A percentile compares a stretch with the other conserved stretches of the same genome.
These are phyloP conservation scores for Dipodomys spectabilis DNA, from an alignment of 2,113 vertebrate species.

Conservation along the genomic window DNA sequence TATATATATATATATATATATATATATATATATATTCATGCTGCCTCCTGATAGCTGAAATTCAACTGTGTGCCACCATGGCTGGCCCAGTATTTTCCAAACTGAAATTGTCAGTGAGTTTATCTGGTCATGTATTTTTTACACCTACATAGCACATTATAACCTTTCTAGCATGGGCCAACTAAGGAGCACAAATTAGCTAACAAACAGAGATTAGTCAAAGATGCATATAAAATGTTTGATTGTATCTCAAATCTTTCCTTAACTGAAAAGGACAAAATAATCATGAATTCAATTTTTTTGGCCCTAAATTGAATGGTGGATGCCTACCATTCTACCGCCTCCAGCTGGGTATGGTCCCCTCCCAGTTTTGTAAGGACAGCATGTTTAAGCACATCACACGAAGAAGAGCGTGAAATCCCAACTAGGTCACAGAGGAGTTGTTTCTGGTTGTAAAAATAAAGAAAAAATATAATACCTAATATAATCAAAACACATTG, in stretches of 20 bases:
- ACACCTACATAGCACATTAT: neutral
- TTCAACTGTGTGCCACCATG: no score
- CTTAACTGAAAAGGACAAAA: neutral
- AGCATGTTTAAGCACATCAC: slow-evolving; percentile 87
- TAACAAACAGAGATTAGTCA: slow-evolving; percentile 11
- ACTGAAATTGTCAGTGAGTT: neutral
- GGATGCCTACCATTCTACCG: slow-evolving; percentile 89
- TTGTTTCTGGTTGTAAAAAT: slow-evolving; percentile 89
- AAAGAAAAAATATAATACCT: slow-evolving; percentile 43
- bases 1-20: no score
- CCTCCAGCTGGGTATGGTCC: slow-evolving; percentile 90
- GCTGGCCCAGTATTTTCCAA: neutral
- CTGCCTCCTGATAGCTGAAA: no score
- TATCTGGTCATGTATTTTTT: slow-evolving; percentile 3
- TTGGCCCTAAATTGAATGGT: neutral
- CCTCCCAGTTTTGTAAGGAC: slow-evolving; percentile 87
- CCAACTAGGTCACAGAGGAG: slow-evolving; percentile 92
- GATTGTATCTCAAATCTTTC: neutral
- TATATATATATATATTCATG: no score
- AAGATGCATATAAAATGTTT: neutral
- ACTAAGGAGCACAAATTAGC: neutral
- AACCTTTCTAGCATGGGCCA: neutral
- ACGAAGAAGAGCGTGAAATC: slow-evolving; percentile 85
- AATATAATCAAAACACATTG: neutral
- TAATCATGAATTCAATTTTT: neutral